Evolutionary conservation across 2,888 invertebrate species (phyloP), one percentile per base, ranked within the genome.

Genomic region (Mythimna ferrago): DNA sequence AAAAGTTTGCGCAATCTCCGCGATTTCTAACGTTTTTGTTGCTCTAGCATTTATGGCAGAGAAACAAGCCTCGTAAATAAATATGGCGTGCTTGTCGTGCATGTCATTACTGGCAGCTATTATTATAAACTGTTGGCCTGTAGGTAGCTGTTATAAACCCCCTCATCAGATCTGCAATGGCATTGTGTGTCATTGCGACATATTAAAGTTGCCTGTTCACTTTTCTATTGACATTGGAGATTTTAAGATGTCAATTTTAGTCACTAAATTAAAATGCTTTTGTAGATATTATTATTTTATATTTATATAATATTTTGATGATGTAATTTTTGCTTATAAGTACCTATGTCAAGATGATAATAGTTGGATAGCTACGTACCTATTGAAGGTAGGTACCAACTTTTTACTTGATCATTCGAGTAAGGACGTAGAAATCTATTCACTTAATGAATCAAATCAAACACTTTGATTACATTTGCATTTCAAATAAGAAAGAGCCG

Each of bases 401-500:
- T 21, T 41, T 51, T 76, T 57, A 62, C 41, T 53, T 57, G n/a
- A 66, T 63, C 26, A 21, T 48, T 32, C 64, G 32, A 48, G 16
- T 60, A 56, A 63, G 63, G 63, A 61, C 3, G 32, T 73, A 80
- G 74, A 83, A 80, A 62, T 32, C 60, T 57, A 21, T 54, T 79
- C 19, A 26, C 35, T 65, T 65, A 79, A 38, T 60, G 26, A 71
- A 67, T 67, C n/a, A 21, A 78, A 66, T 62, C 48, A 51, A 66
- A 66, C 58, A 44, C 60, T 32, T 73, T 64, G 61, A 65, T 73
- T 53, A 35, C 44, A 78, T 82, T 80, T 83, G 83, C 74, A 80
- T 80, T 73, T 68, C 62, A 83, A 80, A 66, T 80, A 80, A 73
- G 74, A 80, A 80, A 83, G 83, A 83, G 79, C 11, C 48, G 54